A percentile compares a stretch with the other conserved stretches of the same genome.
Evolutionary conservation across 2,797 vertebrate genomes (phyloP).

Genomic region (Steatocranus sp.): DNA sequence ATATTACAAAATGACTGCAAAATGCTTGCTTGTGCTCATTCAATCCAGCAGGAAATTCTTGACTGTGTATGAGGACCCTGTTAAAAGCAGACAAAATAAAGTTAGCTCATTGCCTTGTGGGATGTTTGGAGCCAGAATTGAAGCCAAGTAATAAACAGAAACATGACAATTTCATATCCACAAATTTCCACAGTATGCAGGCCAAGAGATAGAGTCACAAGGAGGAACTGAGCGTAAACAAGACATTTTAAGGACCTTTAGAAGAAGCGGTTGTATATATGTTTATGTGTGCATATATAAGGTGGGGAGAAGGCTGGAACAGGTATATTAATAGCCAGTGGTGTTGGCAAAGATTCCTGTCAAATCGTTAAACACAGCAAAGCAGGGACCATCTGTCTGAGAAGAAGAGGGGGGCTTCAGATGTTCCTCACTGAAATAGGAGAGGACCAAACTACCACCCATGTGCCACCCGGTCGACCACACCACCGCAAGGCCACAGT

Average conservation of each 20-base stretch:
- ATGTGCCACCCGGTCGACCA: constrained; percentile 26
- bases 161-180: constrained; percentile 49
- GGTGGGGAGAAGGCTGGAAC: neutral
- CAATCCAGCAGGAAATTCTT: neutral
- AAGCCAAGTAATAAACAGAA: constrained; percentile 59
- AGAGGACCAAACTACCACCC: constrained; percentile 17
- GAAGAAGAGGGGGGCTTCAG: constrained; percentile 30
- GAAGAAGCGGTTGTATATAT: neutral
- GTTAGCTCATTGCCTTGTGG: constrained; percentile 43
- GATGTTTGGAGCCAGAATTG: constrained; percentile 41
- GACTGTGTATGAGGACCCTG: constrained; percentile 1
- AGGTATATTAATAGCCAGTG: constrained; percentile 58
- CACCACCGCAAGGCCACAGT: constrained; percentile 31
- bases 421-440: constrained; percentile 35
- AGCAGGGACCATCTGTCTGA: constrained; percentile 38
- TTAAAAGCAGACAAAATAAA: constrained; percentile 36
- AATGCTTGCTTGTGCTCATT: neutral
- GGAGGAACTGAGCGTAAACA: constrained; percentile 30
- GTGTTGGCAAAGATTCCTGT: constrained; percentile 49
- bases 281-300: neutral
- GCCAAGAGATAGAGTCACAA: constrained; percentile 19
- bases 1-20: neutral
- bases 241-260: constrained; percentile 7
- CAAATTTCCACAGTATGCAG: constrained; percentile 41
- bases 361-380: constrained; percentile 52